phyloP scores from a whole-genome alignment of 2,797 vertebrate species.

The Galaxias olidus region DNA sequence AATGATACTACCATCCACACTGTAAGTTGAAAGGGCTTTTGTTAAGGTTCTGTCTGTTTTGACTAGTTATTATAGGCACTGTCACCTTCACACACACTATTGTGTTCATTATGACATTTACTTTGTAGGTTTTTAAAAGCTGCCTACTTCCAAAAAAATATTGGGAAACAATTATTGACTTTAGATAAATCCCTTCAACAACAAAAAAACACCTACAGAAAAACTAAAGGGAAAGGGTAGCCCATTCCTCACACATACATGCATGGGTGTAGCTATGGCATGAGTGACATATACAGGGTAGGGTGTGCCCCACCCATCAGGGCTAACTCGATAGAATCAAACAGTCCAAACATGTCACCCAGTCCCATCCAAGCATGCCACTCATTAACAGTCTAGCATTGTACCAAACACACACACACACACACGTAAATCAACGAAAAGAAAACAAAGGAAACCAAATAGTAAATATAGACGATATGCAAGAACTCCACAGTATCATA shows the following conservation, averaged over 20 bases:
- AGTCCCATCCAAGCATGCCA: constrained; percentile 75
- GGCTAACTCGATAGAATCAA: constrained; percentile 64
- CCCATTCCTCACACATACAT: constrained; percentile 76
- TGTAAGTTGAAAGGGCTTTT: too few species aligned
- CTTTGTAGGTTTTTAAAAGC: too few species aligned
- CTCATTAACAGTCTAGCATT: constrained; percentile 69
- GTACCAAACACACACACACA: constrained; percentile 61
- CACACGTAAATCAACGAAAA: constrained; percentile 51
- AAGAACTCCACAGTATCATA: constrained; percentile 63
- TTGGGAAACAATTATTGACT: constrained; percentile 16
- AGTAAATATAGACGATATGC: constrained; percentile 57
- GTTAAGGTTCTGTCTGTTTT: too few species aligned
- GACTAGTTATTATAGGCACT: too few species aligned
- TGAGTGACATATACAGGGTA: constrained; percentile 63
- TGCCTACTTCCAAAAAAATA: background rate
- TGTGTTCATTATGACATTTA: too few species aligned
- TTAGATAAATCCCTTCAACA: constrained; percentile 36
- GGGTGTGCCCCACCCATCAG: constrained; percentile 64
- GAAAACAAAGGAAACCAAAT: constrained; percentile 65
- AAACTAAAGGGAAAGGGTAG: constrained; percentile 75
- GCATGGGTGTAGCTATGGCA: constrained; percentile 73
- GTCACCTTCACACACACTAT: too few species aligned
- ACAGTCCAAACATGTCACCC: constrained; percentile 74
- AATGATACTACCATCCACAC: too few species aligned
- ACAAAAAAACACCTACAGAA: constrained; percentile 48